Base-by-base conservation (phyloP, 2,888 invertebrate species). In the Anthophora plumipes region DNA sequence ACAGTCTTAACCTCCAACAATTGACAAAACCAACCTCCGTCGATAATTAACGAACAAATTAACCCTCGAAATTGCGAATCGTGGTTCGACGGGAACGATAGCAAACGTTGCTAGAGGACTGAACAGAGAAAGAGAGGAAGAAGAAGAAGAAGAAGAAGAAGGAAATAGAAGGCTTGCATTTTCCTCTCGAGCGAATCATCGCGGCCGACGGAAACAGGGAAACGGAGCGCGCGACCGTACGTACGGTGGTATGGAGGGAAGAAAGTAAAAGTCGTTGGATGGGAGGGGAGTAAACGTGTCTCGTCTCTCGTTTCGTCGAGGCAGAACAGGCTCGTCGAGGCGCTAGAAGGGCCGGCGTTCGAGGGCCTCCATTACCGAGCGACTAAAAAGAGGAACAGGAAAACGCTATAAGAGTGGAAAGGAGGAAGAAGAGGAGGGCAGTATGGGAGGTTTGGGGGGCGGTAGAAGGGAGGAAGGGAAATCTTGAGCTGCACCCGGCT, bases 341-440 rank as follows among this genome's bases (percentile, higher is more conserved):
- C 84, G 83, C 85, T 78, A 88, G 83, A 80, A 88, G 86, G 89
- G 85, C 89, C 85, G 83, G 75, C 88, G 68, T 91, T 90, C 91
- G 90, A 92, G 92, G 88, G 91, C 89, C 91, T 91, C 91, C 91
- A 90, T 92, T 92, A 91, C 90, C 88, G 89, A 31, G 82, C 86
- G 88, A 88, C 88, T 91, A 88, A 87, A 89, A 90, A 89, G 87
- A 89, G 77, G 64, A 79, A 71, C 79, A 84, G 77, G 55, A 71
- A 68, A 77, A 77, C 50, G 69, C 61, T 39, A 57, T 63, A 48
- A 55, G 52, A 77, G 41, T 31, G 31, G 31, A 31, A 61, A 37
- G 20, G 31, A 67, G 41, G 50, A 43, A 41, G 41, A 37, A 14
- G 20, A 80, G 81, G 39, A 22, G 31, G n/a, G 55, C 25, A 57